phyloP scores from a whole-genome alignment of 1,140 invertebrate genomes.

The Orussus abietinus region DNA sequence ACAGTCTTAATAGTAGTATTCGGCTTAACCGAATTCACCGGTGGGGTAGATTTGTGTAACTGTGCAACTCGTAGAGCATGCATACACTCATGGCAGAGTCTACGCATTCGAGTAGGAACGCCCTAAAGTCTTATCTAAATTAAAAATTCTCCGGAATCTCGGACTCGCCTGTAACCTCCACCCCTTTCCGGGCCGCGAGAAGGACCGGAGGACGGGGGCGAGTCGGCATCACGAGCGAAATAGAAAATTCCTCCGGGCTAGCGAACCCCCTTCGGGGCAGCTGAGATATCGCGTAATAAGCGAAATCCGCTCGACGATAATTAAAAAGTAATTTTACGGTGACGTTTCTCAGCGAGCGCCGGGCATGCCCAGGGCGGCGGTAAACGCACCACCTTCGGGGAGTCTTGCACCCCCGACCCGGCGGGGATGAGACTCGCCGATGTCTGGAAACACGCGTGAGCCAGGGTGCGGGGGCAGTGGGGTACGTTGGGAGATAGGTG shows the following conservation, averaged over 20 bases:
- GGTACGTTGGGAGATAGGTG: no score
- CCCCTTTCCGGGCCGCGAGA: no score
- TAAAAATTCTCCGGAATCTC: slow-evolving; percentile 23
- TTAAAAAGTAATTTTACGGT: slow-evolving; percentile 45
- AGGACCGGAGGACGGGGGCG: no score
- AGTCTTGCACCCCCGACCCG: no score
- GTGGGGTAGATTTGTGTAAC: no score
- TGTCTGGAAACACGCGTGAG: no score
- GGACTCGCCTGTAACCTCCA: no score
- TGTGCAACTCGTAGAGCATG: no score
- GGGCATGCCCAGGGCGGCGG: slow-evolving; percentile 9
- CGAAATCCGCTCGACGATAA: slow-evolving; percentile 42
- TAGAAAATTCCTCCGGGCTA: slow-evolving; percentile 28
- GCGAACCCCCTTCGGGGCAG: slow-evolving; percentile 13
- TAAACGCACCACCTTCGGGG: slow-evolving; percentile 25
- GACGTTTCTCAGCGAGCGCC: slow-evolving; percentile 25
- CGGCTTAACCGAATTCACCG: no score
- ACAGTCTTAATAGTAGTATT: no score
- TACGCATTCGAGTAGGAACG: slow-evolving; percentile 1
- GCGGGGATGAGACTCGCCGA: no score
- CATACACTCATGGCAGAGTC: no score
- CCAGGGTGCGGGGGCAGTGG: neutral
- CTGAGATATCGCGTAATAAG: slow-evolving; percentile 31
- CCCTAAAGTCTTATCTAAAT: slow-evolving; percentile 31
- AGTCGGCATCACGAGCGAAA: slow-evolving; percentile 23